Conservation (phyloP, 1,140 invertebrate species). For the Drosophila simulans region DNA sequence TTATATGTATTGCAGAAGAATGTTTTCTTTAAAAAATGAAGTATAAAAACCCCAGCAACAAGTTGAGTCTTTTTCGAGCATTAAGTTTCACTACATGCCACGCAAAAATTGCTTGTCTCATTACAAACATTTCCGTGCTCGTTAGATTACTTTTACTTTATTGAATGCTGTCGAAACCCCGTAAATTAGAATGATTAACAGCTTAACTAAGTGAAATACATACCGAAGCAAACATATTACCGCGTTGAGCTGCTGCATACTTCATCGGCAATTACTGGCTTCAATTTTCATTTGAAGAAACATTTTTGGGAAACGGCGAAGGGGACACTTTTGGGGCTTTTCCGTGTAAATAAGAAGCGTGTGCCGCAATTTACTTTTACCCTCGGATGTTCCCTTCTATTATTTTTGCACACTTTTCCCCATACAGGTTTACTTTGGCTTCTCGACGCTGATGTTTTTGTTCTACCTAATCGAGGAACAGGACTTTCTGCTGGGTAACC, state of each 20-base stretch:
- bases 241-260: conserved; percentile 8
- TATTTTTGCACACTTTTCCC: conserved; percentile 13
- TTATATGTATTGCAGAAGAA: neutral
- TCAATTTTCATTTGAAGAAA: conserved; percentile 25
- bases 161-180: conserved; percentile 4
- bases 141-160: conserved; percentile 7
- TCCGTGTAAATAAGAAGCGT: neutral
- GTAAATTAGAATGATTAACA: conserved; percentile 1
- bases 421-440: conserved; percentile 70
- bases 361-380: conserved; percentile 6
- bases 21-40: neutral
- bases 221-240: conserved; percentile 18
- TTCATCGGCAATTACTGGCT: conserved; percentile 21
- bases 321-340: neutral
- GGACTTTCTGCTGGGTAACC: conserved; percentile 65
- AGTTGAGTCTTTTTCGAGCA: neutral
- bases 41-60: neutral
- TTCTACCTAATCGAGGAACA: conserved; percentile 71
- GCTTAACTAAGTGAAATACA: conserved; percentile 4
- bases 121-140: neutral
- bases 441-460: conserved; percentile 72
- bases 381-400: neutral
- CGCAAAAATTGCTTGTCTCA: neutral
- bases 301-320: neutral
- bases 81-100: neutral